These are phyloP conservation scores for Drosophila simulans DNA, from an alignment of 1,140 invertebrate genomes.

Conservation along the genomic window DNA sequence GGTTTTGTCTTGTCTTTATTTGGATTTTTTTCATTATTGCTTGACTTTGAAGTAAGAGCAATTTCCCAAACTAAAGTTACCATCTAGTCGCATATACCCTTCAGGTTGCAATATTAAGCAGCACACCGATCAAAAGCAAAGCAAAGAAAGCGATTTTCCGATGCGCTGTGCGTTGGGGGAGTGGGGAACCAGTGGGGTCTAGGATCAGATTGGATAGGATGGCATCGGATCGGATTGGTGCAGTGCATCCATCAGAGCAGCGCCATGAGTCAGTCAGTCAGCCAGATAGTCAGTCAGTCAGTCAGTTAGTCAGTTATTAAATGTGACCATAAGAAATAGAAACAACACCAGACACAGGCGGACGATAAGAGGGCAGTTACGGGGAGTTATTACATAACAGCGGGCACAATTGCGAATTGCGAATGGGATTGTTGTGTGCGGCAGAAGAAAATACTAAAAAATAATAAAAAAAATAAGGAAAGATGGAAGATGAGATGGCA, in stretches of 20 bases:
- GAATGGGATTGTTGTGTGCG: conserved; percentile 4
- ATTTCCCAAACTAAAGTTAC: no score
- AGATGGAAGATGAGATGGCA: neutral
- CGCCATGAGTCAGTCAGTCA: conserved; percentile 17
- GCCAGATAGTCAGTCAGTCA: conserved; percentile 41
- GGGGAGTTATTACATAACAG: conserved; percentile 66
- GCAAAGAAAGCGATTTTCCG: conserved; percentile 38
- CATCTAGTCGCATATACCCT: conserved; percentile 2
- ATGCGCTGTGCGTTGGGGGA: neutral
- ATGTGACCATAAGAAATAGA: conserved; percentile 65
- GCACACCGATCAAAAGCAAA: conserved; percentile 33
- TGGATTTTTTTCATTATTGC: no score
- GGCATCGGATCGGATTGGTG: conserved; percentile 17
- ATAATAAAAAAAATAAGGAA: neutral
- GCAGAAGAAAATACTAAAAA: neutral
- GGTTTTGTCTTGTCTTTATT: no score
- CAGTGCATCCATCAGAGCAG: conserved; percentile 54
- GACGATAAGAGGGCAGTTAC: neutral
- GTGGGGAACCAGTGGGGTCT: conserved; percentile 8
- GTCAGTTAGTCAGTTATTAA: conserved; percentile 69
- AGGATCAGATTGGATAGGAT: conserved; percentile 11
- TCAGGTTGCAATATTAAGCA: neutral
- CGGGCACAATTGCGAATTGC: conserved; percentile 29
- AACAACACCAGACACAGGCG: conserved; percentile 22
- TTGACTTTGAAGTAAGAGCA: no score